Evolutionary conservation across 2,888 invertebrate species (phyloP).

Genomic region (Fissipunctia ypsillon): DNA sequence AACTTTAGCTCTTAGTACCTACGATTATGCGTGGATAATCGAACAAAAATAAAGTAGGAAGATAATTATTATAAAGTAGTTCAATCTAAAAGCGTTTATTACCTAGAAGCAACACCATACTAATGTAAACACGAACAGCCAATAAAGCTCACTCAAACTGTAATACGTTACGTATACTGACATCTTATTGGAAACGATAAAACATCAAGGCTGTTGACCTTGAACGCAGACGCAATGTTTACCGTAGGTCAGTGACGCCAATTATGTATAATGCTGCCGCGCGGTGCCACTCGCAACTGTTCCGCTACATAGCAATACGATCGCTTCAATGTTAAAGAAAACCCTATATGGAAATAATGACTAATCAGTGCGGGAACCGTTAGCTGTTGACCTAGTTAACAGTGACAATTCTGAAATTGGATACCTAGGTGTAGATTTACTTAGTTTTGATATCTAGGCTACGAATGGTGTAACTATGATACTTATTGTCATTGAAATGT

Average conservation of each 20-base stretch:
- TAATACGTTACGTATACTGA: slow-evolving; percentile 63
- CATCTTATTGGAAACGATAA: slow-evolving; percentile 68
- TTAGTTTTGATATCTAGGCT: slow-evolving; percentile 30
- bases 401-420: slow-evolving; percentile 50
- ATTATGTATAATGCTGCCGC: slow-evolving; percentile 62
- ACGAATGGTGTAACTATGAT: slow-evolving; percentile 19
- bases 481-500: slow-evolving; percentile 36
- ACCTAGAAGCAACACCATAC: slow-evolving; percentile 16
- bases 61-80: slow-evolving; percentile 6
- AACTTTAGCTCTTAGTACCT: neutral
- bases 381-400: slow-evolving; percentile 47
- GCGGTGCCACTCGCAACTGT: slow-evolving; percentile 55
- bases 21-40: neutral
- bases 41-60: slow-evolving; percentile 12
- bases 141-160: slow-evolving; percentile 56
- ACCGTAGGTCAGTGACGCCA: slow-evolving; percentile 72
- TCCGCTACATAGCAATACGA: slow-evolving; percentile 55
- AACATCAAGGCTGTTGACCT: slow-evolving; percentile 69
- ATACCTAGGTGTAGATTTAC: slow-evolving; percentile 39
- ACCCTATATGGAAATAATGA: slow-evolving; percentile 55
- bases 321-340: slow-evolving; percentile 42
- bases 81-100: slow-evolving; percentile 17
- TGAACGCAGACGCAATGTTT: slow-evolving; percentile 70
- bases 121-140: slow-evolving; percentile 48
- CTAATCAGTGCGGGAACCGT: slow-evolving; percentile 58